These are phyloP conservation scores for Brachypalpus laphriformis DNA, from an alignment of 2,888 invertebrate species.

Conservation along the genomic window DNA sequence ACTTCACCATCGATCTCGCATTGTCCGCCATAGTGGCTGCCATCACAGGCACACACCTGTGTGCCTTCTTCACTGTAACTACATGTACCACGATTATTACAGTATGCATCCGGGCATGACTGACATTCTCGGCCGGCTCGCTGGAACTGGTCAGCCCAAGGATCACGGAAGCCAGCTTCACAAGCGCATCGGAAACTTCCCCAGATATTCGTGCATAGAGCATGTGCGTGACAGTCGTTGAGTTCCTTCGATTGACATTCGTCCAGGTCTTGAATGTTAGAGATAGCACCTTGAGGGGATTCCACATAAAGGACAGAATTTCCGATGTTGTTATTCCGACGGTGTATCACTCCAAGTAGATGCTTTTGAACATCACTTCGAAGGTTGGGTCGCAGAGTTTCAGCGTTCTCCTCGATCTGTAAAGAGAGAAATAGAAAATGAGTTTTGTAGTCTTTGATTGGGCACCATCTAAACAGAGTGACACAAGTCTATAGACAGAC, in stretches of 20 bases:
- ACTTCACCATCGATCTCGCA: constrained; percentile 97
- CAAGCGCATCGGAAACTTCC: constrained; percentile 90
- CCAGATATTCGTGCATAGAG: constrained; percentile 91
- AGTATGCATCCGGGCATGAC: constrained; percentile 90
- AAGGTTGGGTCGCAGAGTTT: constrained; percentile 87
- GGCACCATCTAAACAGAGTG: too few relatives aligned
- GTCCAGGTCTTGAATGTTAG: constrained; percentile 91
- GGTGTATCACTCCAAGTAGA: constrained; percentile 91
- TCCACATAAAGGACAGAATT: constrained; percentile 93
- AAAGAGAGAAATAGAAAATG: too few relatives aligned
- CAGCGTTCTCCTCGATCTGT: constrained; percentile 89
- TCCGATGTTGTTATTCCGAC: constrained; percentile 94
- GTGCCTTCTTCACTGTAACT: constrained; percentile 87
- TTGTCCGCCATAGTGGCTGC: constrained; percentile 91
- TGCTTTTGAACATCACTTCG: constrained; percentile 92
- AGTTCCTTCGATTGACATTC: constrained; percentile 92
- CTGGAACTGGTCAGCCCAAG: constrained; percentile 87
- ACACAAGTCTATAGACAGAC: too few relatives aligned
- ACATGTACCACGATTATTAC: constrained; percentile 94
- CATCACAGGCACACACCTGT: constrained; percentile 87
- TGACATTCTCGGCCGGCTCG: constrained; percentile 90
- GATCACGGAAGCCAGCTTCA: constrained; percentile 89
- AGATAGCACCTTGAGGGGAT: constrained; percentile 90
- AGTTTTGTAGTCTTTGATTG: too few relatives aligned
- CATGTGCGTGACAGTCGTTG: constrained; percentile 92